Evolutionary conservation across 2,888 invertebrate genomes (phyloP), one percentile per base, ranked within the genome.

Genomic region (Tachina lurida): DNA sequence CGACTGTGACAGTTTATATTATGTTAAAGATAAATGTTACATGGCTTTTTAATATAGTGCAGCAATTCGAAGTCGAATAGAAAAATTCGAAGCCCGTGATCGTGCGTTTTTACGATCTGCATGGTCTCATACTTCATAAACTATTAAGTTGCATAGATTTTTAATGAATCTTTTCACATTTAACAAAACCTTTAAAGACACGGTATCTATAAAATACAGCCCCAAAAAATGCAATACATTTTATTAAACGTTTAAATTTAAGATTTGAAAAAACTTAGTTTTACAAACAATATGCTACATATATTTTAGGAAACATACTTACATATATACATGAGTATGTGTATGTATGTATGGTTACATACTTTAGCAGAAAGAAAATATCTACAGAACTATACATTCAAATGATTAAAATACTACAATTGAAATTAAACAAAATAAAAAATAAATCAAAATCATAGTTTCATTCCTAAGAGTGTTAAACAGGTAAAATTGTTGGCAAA

Each of bases 301-400:
- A 52, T 17, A 41, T 41, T 62, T 17, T 41, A 41, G n/a, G 15
- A 63, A 9, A 49, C n/a, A 67, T 49, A 31, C 49, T 12, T 49
- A 67, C 9, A 31, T 65, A 67, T 62, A 10, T 54, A 54, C 19
- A 19, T 54, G 19, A 3, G 47, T 47, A 47, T 47, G 3, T 15
- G 15, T 47, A 47, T 5, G 13, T 47, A 47, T 15, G 15, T 47
- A 47, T 15, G 7, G 1, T 13, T 43, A 62, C n/a, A 41, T 56
- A 70, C 43, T 70, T 52, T 70, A 70, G 17, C 43, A 70, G 9
- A 43, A 10, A 49, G n/a, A 41, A 71, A 22, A 45, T 43, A 71
- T 71, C 67, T 71, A 22, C 45, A 58, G n/a, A 71, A 43, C 15
- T 58, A 71, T 71, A 58, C 71, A 45, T 71, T 58, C 39, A 52